A percentile compares a stretch with the other conserved stretches of the same genome.
phyloP scores from a whole-genome alignment of 2,888 invertebrate species.

The Leucoma salicis region DNA sequence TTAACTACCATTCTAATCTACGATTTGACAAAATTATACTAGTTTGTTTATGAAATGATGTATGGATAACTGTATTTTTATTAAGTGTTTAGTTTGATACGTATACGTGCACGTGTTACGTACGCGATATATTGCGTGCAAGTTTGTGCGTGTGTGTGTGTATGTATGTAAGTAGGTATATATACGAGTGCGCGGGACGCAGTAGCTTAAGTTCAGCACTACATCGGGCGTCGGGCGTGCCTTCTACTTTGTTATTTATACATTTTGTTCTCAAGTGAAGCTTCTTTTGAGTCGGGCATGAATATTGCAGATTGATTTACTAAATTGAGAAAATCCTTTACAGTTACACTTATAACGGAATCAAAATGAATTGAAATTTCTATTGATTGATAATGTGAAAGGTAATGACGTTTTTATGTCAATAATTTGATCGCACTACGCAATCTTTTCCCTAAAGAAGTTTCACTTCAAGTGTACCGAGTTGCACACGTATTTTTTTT shows the following conservation, averaged over 20 bases:
- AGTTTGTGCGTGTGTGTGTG: conserved; percentile 22
- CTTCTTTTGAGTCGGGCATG: not conserved
- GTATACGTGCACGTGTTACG: not conserved
- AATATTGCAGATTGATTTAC: too few relatives aligned
- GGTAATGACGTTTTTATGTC: too few relatives aligned
- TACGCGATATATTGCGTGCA: not conserved
- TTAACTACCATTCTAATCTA: too few relatives aligned
- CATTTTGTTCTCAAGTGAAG: conserved; percentile 6
- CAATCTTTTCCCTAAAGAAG: not conserved
- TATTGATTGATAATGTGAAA: too few relatives aligned
- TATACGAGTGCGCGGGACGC: conserved; percentile 53
- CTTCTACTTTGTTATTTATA: conserved; percentile 32
- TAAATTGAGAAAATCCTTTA: too few relatives aligned
- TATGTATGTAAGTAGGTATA: conserved; percentile 45
- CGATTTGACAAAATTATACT: too few relatives aligned
- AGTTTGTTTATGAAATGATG: too few relatives aligned
- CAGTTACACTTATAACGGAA: too few relatives aligned
- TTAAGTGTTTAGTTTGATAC: not conserved
- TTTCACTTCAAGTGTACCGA: not conserved
- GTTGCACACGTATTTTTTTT: conserved; percentile 42
- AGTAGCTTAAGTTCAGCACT: conserved; percentile 51
- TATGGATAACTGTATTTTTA: too few relatives aligned
- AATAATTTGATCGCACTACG: too few relatives aligned
- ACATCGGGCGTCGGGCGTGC: conserved; percentile 67
- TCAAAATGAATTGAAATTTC: too few relatives aligned